Evolutionary conservation across 2,113 vertebrate species (phyloP), one percentile per base, ranked within the genome.

Genomic region (Mustelus asterias): DNA sequence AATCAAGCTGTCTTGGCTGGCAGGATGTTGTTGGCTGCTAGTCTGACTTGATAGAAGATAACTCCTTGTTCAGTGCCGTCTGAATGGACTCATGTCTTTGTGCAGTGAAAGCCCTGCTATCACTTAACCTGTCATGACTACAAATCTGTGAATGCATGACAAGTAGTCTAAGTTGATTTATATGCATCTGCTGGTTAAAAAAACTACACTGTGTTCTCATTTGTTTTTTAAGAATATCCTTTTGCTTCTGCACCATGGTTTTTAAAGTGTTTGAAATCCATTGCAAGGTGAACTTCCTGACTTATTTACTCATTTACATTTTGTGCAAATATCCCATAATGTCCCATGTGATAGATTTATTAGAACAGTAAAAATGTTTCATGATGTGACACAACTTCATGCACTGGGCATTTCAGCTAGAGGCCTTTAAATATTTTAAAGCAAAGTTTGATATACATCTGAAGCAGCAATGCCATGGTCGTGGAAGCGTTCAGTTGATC

Each of bases 1-100:
- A 95, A 95, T 95, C 69, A 95, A 54, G 41, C 41, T 95, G 94
- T 95, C 94, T 76, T 76, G 48, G 67, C 67, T 2, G 41, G 26
- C 67, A 72, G 44, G 24, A 33, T 95, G 41, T 54, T 95, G 24
- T 54, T 95, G 41, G 93, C 41, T 70, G 93, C 41, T 95, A 11
- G 65, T 44, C 70, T 95, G 29, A 33, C 93, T 67, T 72, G 67
- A 48, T 92, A 6, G 60, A 58, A 16, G 22, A 29, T 4, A 54
- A 41, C 44, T 48, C 41, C 13, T 29, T 0, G 18, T 22, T 44
- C 65, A 70, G 37, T 94, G 92, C 22, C 65, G 44, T 69, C 63
- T 69, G 92, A 94, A 24, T 48, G 20, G 65, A 41, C 63, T 37
- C n/a, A 70, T 26, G 16, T 41, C 37, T 70, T 70, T 94, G 92